Base-by-base conservation (phyloP, 2,888 invertebrate genomes). In the Odontocolon sp. region DNA sequence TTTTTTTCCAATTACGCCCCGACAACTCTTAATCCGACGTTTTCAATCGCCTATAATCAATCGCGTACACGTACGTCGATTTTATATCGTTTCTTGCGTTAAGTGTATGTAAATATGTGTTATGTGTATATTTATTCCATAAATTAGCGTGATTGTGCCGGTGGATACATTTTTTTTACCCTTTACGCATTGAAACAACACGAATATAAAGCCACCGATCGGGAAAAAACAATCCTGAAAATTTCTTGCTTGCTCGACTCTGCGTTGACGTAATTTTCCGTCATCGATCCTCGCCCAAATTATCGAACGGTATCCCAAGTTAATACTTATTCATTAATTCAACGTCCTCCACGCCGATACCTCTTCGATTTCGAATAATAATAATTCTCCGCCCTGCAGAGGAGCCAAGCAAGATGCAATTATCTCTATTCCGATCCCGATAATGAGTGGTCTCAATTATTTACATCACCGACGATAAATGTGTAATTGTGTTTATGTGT, bases 81-180 rank as follows among this genome's bases (percentile, higher is more conserved):
- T 31, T 47, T 66, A n/a, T n/a, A 63, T 70, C 71, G 26, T 76
- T 68, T 67, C 71, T 64, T 69, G 70, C 68, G 77, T 78, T 64
- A 57, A 61, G 68, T 57, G 26, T 69, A 56, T 76, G 26, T 63
- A 52, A 52, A 28, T 6, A 28, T 16, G 63, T 63, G 63, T 45
- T 61, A 42, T 31, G 33, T 26, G 57, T 42, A 9, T 40, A 14
- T 57, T 23, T 38, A 4, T 50, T 38, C 33, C 11, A 67, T 36
- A 63, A 63, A 56, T 61, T 56, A 45, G 36, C 47, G 54, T 67
- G 40, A 54, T 61, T 56, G 59, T 64, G 68, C 59, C 64, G 36
- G 36, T 68, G 68, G 56, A 64, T 67, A 64, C 56, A 56, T 50
- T 9, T 28, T 64, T 31, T 47, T 70, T 66, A 54, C 54, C 61